phyloP scores from a whole-genome alignment of 2,888 invertebrate species.

The Drosophila ochracea region DNA sequence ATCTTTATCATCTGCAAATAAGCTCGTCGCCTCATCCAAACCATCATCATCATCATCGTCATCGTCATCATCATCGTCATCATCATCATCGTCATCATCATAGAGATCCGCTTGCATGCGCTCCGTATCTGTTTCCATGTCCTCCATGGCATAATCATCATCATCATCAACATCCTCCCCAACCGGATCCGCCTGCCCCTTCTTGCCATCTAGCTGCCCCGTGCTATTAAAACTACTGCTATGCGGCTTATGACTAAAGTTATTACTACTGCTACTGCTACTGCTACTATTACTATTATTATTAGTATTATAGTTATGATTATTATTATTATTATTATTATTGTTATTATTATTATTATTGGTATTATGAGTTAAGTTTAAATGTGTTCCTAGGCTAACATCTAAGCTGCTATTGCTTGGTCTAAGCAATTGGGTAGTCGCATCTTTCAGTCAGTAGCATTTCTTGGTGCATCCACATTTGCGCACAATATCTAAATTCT shows the following conservation, averaged over 20 bases:
- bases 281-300: constrained; percentile 42
- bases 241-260: constrained; percentile 67
- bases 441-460: constrained; percentile 91
- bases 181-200: constrained; percentile 29
- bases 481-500: constrained; percentile 97
- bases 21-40: constrained; percentile 62
- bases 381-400: constrained; percentile 83
- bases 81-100: constrained; percentile 71
- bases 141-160: constrained; percentile 73
- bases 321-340: constrained; percentile 66
- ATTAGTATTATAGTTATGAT: constrained; percentile 64
- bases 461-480: constrained; percentile 98
- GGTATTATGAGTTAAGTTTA: constrained; percentile 77
- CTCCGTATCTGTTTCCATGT: constrained; percentile 62
- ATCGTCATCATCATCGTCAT: constrained; percentile 49
- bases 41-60: constrained; percentile 69
- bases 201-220: constrained; percentile 42
- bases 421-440: constrained; percentile 86
- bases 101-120: constrained; percentile 83
- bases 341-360: constrained; percentile 68
- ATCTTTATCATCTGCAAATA: constrained; percentile 48
- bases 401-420: constrained; percentile 85
- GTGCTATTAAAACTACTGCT: constrained; percentile 69
- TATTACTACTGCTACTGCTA: constrained; percentile 67
- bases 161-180: constrained; percentile 22